Percentiles rank a stretch among this genome's conserved stretches.
These are phyloP conservation scores for Mystacides longicornis DNA, from an alignment of 2,888 invertebrate species.

Conservation along the genomic window DNA sequence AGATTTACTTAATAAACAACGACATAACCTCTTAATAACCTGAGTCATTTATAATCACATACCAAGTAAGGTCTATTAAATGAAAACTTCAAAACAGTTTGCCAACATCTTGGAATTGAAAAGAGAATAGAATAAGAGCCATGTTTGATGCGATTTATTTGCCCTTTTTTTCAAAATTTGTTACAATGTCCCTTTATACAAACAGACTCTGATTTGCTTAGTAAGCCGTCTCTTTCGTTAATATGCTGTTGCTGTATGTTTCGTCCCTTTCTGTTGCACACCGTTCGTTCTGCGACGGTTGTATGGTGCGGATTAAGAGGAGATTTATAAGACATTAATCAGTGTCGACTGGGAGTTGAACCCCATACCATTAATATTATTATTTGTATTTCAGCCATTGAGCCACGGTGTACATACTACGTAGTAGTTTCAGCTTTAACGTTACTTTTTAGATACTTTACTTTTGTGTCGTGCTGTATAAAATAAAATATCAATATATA, in stretches of 20 bases:
- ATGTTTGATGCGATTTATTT: too few species aligned
- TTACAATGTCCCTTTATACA: too few species aligned
- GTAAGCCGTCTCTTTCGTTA: too few species aligned
- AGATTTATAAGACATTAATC: constrained; percentile 66
- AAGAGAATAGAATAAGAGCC: too few species aligned
- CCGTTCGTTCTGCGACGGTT: constrained; percentile 35
- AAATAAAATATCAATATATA: constrained; percentile 12
- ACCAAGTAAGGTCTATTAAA: too few species aligned
- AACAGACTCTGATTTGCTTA: too few species aligned
- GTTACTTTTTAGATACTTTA: constrained; percentile 21
- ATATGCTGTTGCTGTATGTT: constrained; percentile 24
- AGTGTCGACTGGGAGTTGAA: constrained; percentile 43
- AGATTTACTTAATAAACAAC: too few species aligned
- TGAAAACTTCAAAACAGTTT: too few species aligned
- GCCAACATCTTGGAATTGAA: too few species aligned
- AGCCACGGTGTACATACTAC: constrained; percentile 16
- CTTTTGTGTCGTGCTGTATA: constrained; percentile 24
- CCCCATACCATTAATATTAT: constrained; percentile 25
- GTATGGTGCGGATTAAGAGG: constrained; percentile 50
- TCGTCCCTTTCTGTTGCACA: not conserved
- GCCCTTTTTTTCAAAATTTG: too few species aligned
- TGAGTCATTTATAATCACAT: too few species aligned
- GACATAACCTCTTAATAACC: too few species aligned
- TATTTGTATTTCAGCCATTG: constrained; percentile 30
- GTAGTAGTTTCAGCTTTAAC: constrained; percentile 36